Evolutionary conservation across 2,797 vertebrate genomes (phyloP), one percentile per base, ranked within the genome.

Genomic region (Diceros bicornis): DNA sequence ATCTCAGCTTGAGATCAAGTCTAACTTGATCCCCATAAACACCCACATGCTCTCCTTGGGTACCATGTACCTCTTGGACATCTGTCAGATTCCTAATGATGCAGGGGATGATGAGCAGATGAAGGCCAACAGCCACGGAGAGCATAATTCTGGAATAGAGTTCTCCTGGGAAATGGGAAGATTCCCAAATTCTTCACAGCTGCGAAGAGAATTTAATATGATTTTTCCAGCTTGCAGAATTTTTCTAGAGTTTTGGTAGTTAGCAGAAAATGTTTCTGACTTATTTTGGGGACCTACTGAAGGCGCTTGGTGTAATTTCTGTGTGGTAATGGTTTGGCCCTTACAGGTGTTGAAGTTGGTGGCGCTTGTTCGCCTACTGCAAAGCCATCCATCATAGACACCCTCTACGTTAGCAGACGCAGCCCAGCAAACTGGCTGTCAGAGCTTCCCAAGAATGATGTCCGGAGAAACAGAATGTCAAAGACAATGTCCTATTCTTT

Each of bases 181-280:
- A 57, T 64, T 64, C 71, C 25, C 20, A 44, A 89, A 77, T 62
- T 83, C 41, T 50, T 83, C 21, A 44, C 16, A 50, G 69, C 59
- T 86, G 85, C 2, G 7, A 85, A 59, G 68, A 85, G 6, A 81
- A 87, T 61, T 62, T 59, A 7, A 75, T 89, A 74, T 82, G 8
- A 21, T 27, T 62, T 52, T 91, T 82, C 41, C 25, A 47, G 12
- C 55, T 81, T 55, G 72, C 23, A 57, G 55, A 25, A 37, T 59
- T 92, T 82, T 95, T 52, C 37, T 85, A 78, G 69, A 85, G 29
- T 66, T 90, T 92, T 13, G 12, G 25, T 69, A n/a, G 74, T 68
- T 23, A 27, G n/a, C 71, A 47, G 34, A 83, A 69, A 64, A 72
- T 10, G 32, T 86, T 62, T 68, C 91, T 72, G 50, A 5, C 3